Evolutionary conservation across 2,888 invertebrate genomes (phyloP).

Genomic region (Acleris literana): DNA sequence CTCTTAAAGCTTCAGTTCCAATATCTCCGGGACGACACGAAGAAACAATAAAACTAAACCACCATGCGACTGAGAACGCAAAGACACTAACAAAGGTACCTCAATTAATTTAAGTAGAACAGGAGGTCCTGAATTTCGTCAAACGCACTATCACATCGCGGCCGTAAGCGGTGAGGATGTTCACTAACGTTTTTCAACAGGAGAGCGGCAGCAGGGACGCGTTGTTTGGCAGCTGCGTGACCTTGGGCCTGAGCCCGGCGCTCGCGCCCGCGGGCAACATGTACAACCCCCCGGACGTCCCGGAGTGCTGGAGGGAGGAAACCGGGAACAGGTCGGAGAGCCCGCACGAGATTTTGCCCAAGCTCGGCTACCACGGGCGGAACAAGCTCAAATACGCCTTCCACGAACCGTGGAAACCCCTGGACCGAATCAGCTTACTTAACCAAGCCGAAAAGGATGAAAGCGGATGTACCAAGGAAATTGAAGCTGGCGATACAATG

Average conservation of each 20-base stretch:
- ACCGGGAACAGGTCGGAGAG: slow-evolving; percentile 44
- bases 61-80: not conserved
- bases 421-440: slow-evolving; percentile 64
- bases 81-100: slow-evolving; percentile 18
- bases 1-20: slow-evolving; percentile 6
- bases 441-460: slow-evolving; percentile 67
- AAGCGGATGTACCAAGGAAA: slow-evolving; percentile 41
- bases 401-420: slow-evolving; percentile 75
- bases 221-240: slow-evolving; percentile 48
- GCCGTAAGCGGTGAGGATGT: slow-evolving; percentile 41
- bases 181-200: slow-evolving; percentile 67
- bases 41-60: not conserved
- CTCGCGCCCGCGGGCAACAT: slow-evolving; percentile 52
- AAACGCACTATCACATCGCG: slow-evolving; percentile 64
- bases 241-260: slow-evolving; percentile 35
- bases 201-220: slow-evolving; percentile 55
- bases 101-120: slow-evolving; percentile 7
- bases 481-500: slow-evolving; percentile 37
- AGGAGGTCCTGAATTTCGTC: slow-evolving; percentile 46
- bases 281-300: slow-evolving; percentile 63
- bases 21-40: not conserved
- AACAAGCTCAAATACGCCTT: slow-evolving; percentile 73
- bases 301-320: slow-evolving; percentile 67
- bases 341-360: slow-evolving; percentile 51
- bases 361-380: slow-evolving; percentile 70